Conservation (phyloP, 2,888 invertebrate genomes). For the Mimumesa dahlbomi region DNA sequence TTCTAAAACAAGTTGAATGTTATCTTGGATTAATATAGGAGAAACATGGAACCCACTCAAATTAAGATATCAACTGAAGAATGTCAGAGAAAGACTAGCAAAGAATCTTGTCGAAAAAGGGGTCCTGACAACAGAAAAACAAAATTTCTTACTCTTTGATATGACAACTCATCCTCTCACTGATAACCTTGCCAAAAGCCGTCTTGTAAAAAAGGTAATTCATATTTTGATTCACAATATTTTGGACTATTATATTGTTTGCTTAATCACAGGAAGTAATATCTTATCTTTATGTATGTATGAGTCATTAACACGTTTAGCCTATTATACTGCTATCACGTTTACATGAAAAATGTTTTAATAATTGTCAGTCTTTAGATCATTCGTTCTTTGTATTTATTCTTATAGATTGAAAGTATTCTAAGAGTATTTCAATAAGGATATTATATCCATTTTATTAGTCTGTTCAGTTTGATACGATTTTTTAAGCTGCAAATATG, state of each 20-base stretch:
- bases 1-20: conserved; percentile 7
- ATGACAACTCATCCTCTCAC: conserved; percentile 99
- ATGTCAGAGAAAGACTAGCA: conserved; percentile 98
- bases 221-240: too few species aligned
- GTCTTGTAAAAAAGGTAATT: conserved; percentile 97
- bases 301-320: too few species aligned
- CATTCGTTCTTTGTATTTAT: too few species aligned
- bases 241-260: too few species aligned
- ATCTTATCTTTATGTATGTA: conserved; percentile 50
- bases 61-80: conserved; percentile 97
- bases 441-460: too few species aligned
- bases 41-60: conserved; percentile 99
- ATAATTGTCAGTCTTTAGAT: too few species aligned
- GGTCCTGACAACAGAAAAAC: conserved; percentile 99
- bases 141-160: conserved; percentile 99
- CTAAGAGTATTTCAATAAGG: too few species aligned
- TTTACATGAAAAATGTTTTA: too few species aligned
- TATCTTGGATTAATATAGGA: conserved; percentile 82
- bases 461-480: too few species aligned
- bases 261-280: conserved; percentile 15
- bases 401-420: too few species aligned
- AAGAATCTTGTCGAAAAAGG: conserved; percentile 99
- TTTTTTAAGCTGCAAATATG: too few species aligned
- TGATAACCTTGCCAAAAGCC: conserved; percentile 96
- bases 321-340: too few species aligned